Percentiles rank a stretch among this genome's conserved stretches.
These are phyloP conservation scores for Laterallus jamaicensis DNA, from an alignment of 2,113 vertebrate species.

Conservation along the genomic window DNA sequence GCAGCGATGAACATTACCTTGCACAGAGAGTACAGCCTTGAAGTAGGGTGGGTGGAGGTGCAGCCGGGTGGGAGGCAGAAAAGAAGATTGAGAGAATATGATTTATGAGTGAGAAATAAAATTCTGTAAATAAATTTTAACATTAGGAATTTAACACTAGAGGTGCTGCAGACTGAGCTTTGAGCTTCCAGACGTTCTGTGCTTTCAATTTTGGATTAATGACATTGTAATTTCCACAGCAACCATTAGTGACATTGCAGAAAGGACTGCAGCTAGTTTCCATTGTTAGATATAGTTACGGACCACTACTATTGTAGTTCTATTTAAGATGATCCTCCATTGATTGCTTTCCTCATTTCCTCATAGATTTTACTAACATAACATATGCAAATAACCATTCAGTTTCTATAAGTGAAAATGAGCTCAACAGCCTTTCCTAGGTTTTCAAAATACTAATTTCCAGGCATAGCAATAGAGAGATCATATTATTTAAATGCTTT, in stretches of 20 bases:
- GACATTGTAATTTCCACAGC: slow-evolving; percentile 22
- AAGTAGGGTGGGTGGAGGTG: slow-evolving; percentile 56
- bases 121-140: slow-evolving; percentile 24
- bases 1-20: slow-evolving; percentile 59
- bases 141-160: slow-evolving; percentile 26
- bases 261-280: not conserved
- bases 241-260: not conserved
- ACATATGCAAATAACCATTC: not conserved
- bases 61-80: slow-evolving; percentile 50
- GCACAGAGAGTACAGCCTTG: slow-evolving; percentile 65
- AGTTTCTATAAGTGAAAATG: not conserved
- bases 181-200: not conserved
- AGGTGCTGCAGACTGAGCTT: not conserved
- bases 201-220: not conserved
- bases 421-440: not conserved
- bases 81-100: slow-evolving; percentile 32
- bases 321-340: not conserved
- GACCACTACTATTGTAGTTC: not conserved
- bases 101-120: slow-evolving; percentile 27
- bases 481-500: not conserved
- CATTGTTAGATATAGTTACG: not conserved
- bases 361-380: not conserved
- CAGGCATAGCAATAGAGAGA: not conserved
- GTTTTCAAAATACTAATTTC: not conserved
- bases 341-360: not conserved